Conservation (phyloP, 1,140 invertebrate genomes). For the Zelostemma sp. region DNA sequence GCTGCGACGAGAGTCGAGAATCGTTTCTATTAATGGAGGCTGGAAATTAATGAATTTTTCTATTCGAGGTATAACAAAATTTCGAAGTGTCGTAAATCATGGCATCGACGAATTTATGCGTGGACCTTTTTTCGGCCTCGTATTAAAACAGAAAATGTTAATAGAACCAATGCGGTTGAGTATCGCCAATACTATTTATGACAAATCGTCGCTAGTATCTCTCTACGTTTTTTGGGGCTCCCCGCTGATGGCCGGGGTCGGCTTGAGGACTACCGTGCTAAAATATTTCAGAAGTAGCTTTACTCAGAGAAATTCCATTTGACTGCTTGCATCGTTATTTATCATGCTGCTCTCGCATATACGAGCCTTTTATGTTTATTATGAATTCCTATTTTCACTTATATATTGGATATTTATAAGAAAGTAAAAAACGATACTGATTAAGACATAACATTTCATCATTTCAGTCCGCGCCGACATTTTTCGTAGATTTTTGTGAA, state of each 20-base stretch:
- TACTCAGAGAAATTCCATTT: slow-evolving; percentile 31
- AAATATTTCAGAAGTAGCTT: slow-evolving; percentile 54
- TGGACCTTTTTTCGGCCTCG: slow-evolving; percentile 32
- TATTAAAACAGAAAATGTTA: slow-evolving; percentile 48
- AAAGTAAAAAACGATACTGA: slow-evolving; percentile 9
- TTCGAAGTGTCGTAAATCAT: slow-evolving; percentile 42
- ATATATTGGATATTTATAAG: slow-evolving; percentile 24
- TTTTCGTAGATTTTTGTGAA: not conserved
- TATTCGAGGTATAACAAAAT: slow-evolving; percentile 16
- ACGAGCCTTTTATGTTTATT: slow-evolving; percentile 17
- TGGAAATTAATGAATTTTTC: slow-evolving; percentile 30
- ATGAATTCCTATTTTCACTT: slow-evolving; percentile 20
- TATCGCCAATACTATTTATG: slow-evolving; percentile 54
- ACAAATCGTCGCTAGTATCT: slow-evolving; percentile 56
- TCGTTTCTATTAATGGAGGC: slow-evolving; percentile 22
- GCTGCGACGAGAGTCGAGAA: slow-evolving; percentile 7
- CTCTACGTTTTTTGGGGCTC: slow-evolving; percentile 45
- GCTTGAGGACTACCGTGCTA: slow-evolving; percentile 53
- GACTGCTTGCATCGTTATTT: slow-evolving; percentile 35
- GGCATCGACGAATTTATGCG: slow-evolving; percentile 46
- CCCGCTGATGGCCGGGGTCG: slow-evolving; percentile 42
- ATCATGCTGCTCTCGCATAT: slow-evolving; percentile 16
- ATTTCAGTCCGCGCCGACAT: not conserved
- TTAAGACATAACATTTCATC: slow-evolving; percentile 25
- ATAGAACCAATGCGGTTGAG: slow-evolving; percentile 46